Conservation (phyloP, 2,888 invertebrate species). For the Hemithea aestivaria region DNA sequence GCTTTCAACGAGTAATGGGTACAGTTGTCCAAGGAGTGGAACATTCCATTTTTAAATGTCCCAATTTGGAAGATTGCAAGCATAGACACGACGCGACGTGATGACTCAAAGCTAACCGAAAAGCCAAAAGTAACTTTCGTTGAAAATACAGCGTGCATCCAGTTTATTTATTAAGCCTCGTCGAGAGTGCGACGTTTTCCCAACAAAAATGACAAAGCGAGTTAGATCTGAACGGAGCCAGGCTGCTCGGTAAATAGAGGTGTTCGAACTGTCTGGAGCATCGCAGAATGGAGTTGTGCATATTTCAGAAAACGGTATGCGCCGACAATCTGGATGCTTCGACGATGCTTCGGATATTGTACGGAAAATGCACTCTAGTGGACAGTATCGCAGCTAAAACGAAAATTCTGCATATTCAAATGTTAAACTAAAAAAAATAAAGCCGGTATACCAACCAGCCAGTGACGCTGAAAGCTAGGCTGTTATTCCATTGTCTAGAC, state of each 20-base stretch:
- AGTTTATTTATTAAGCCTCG: slow-evolving; percentile 18
- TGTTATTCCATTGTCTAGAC: no score
- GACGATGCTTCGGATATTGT: slow-evolving; percentile 15
- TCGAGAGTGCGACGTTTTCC: slow-evolving; percentile 18
- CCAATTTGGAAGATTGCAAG: slow-evolving; percentile 4
- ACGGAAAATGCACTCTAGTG: no score
- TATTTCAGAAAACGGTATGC: slow-evolving; percentile 49
- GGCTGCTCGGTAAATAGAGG: slow-evolving; percentile 21
- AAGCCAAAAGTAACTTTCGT: slow-evolving; percentile 4
- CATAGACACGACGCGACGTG: slow-evolving; percentile 1
- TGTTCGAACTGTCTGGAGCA: slow-evolving; percentile 28
- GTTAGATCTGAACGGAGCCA: slow-evolving; percentile 18
- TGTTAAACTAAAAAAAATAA: no score
- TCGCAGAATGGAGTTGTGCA: slow-evolving; percentile 36
- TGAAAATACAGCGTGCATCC: slow-evolving; percentile 16
- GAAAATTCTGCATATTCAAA: no score
- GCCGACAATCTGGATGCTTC: slow-evolving; percentile 35
- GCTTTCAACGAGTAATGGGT: no score
- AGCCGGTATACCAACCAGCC: no score
- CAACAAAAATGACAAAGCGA: slow-evolving; percentile 27
- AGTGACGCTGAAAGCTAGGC: no score
- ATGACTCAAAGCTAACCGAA: slow-evolving; percentile 3
- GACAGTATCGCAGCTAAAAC: no score
- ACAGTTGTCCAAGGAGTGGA: no score
- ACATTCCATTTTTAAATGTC: not conserved